Evolutionary conservation across 2,113 vertebrate genomes (phyloP), one percentile per base, ranked within the genome.

Genomic region (Hyaena hyaena): DNA sequence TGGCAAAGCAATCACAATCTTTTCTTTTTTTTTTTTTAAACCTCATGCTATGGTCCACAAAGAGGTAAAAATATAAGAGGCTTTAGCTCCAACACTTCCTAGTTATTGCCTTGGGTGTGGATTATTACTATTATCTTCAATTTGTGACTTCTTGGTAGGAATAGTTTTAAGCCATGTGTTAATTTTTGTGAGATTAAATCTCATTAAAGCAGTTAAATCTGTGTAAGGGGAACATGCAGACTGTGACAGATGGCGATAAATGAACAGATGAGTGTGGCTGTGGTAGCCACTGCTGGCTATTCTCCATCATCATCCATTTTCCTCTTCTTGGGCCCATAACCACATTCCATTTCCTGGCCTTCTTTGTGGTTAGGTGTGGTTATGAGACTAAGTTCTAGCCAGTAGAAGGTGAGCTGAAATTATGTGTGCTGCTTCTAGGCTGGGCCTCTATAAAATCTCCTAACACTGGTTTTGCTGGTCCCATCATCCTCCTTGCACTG

Each of bases 71-170:
- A 58, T 69, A 53, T 28, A 76, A 45, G 43, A 87, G 0, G 1
- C 39, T 53, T 76, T 74, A 35, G 4, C 28, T 86, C 16, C 26
- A 8, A 23, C 8, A n/a, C 79, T 66, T 79, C 69, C 35, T 73
- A 82, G 48, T 69, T 73, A 26, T 31, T 87, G 58, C 10, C 43
- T 90, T 69, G 24, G 50, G 16, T 39, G 76, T 68, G 21, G 23
- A 53, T 93, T 87, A 69, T 90, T 93, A 80, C 24, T 86, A 45
- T 63, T 76, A 31, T 53, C 68, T 90, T 93, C 68, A 82, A 24
- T 63, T 69, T 53, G n/a, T 91, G 74, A 69, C 68, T 90, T 71
- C 10, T 93, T 91, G 31, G 16, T n/a, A 68, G 73, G 50, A 82
- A 50, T 93, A 53, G 53, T 76, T 93, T 63, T 45, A 90, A 93